phyloP scores from a whole-genome alignment of 1,140 invertebrate species.

The Meloidogyne exigua region DNA sequence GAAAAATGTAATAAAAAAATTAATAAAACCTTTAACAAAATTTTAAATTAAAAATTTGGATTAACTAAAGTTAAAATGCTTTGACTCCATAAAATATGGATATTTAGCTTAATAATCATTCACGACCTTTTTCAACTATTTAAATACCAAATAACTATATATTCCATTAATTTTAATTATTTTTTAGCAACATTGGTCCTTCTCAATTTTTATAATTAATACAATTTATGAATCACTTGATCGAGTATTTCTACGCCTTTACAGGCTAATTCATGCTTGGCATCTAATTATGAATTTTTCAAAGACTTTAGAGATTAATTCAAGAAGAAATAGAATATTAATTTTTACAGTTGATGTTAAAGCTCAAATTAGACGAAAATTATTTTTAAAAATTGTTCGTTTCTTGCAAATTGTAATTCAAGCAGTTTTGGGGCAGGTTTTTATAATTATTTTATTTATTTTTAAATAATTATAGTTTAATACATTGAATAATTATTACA shows the following conservation, averaged over 20 bases:
- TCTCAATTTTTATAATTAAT: not conserved
- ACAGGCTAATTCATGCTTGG: not conserved
- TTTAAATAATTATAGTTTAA: not conserved
- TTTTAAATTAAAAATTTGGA: too few relatives aligned
- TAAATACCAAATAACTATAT: too few relatives aligned
- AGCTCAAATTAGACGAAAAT: not conserved
- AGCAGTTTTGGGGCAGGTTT: not conserved
- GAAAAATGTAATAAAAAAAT: too few relatives aligned
- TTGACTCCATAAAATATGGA: too few relatives aligned
- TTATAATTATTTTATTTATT: not conserved
- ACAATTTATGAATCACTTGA: not conserved
- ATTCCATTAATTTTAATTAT: not conserved
- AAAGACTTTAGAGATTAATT: not conserved
- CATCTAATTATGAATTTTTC: not conserved
- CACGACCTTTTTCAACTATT: too few relatives aligned
- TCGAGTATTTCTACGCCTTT: not conserved
- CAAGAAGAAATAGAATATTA: not conserved
- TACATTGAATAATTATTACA: not conserved
- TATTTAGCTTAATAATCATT: too few relatives aligned
- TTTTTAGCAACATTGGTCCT: slow-evolving; percentile 2
- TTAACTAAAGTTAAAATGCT: too few relatives aligned
- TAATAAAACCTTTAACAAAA: too few relatives aligned
- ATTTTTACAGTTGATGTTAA: not conserved
- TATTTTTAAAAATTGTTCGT: not conserved
- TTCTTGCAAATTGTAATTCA: not conserved